Conservation (phyloP, 1,140 invertebrate species). For the Scaptomyza montana region DNA sequence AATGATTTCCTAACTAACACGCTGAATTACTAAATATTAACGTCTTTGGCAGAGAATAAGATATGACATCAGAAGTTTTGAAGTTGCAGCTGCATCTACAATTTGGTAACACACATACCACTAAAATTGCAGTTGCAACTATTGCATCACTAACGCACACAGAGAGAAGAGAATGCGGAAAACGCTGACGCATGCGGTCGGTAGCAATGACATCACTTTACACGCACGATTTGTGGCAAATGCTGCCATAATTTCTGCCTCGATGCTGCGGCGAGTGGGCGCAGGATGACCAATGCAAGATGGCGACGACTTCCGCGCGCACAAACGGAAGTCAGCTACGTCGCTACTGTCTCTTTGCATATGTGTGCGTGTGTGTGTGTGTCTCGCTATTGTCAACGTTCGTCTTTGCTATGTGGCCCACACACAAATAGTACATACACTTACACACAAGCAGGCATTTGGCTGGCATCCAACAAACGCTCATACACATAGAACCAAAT, state of each 20-base stretch:
- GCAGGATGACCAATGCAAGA: constrained; percentile 80
- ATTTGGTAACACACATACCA: neutral
- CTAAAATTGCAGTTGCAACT: constrained; percentile 30
- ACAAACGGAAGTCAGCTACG: constrained; percentile 71
- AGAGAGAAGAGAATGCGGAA: constrained; percentile 37
- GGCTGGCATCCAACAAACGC: constrained; percentile 58
- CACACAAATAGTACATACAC: constrained; percentile 31
- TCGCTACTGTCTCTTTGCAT: constrained; percentile 29
- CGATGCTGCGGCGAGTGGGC: constrained; percentile 65
- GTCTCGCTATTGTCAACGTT: constrained; percentile 68
- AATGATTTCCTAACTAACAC: constrained; percentile 58
- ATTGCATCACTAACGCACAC: constrained; percentile 72
- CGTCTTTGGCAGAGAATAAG: constrained; percentile 14
- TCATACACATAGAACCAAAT: constrained; percentile 39
- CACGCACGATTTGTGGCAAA: constrained; percentile 81
- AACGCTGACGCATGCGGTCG: constrained; percentile 71
- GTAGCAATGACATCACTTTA: constrained; percentile 77
- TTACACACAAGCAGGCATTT: constrained; percentile 11
- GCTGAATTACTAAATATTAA: constrained; percentile 64
- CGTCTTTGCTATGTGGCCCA: constrained; percentile 59
- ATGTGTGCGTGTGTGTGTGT: constrained; percentile 14
- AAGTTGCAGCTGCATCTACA: neutral
- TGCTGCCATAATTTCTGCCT: constrained; percentile 76
- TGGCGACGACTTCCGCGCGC: constrained; percentile 75
- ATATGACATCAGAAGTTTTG: constrained; percentile 55